Conservation (phyloP, 2,797 vertebrate species). For the Scolopax bukidnonensis region DNA sequence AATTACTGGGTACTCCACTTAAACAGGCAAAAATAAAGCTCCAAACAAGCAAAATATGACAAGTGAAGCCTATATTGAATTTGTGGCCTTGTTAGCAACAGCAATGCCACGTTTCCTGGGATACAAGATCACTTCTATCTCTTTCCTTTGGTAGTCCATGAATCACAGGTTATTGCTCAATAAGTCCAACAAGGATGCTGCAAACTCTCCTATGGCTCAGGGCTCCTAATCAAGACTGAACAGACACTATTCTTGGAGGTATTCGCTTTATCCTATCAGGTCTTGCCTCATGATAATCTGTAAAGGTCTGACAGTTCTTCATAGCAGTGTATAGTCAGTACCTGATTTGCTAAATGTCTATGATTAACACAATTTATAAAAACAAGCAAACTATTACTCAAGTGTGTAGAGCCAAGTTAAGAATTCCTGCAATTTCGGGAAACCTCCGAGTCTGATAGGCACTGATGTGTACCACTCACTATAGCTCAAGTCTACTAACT, state of each 20-base stretch:
- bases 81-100: neutral
- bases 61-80: neutral
- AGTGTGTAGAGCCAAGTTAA: neutral
- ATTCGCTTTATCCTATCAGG: neutral
- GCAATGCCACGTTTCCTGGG: neutral
- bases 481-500: neutral
- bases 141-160: neutral
- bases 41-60: neutral
- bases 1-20: neutral
- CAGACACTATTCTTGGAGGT: neutral
- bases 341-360: neutral
- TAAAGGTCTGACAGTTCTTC: neutral
- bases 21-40: neutral
- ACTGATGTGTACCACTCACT: neutral
- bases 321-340: neutral
- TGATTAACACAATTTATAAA: neutral
- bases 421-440: neutral
- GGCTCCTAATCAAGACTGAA: neutral
- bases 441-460: neutral
- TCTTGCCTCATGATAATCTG: neutral
- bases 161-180: neutral
- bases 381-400: neutral
- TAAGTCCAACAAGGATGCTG: neutral
- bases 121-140: neutral
- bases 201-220: neutral